Evolutionary conservation across 2,888 invertebrate genomes (phyloP), one percentile per base, ranked within the genome.

Genomic region (Chrysotoxum bicinctum): DNA sequence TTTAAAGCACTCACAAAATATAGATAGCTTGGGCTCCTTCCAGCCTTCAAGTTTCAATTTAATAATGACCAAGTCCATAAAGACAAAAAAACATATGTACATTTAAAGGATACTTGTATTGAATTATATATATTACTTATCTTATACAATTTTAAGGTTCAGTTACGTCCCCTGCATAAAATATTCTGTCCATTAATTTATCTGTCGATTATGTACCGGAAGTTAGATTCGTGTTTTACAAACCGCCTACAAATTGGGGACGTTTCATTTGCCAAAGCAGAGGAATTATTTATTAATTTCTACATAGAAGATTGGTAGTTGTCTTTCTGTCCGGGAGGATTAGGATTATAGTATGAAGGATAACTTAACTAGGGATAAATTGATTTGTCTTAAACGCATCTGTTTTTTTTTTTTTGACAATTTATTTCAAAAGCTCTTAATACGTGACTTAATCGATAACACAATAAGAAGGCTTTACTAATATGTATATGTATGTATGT

Each of bases 211-310:
- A 35, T 54, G 8, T 58, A 32, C 8, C 48, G 6, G 37, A 8
- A 54, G 8, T 30, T 40, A 23, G 43, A 21, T 54, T 64, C 37
- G 52, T 78, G 74, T 70, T 78, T 79, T 69, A 45, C 50, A 79
- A 75, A 84, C 70, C 79, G 75, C 50, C 50, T 40, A 30, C 70
- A 79, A 79, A 75, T 75, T 70, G 70, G 60, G 52, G 66, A 74
- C 58, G 45, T 66, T 19, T 35, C 58, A 45, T 35, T 69, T 50
- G 48, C 48, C 26, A 70, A 73, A 43, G 35, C 35, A 30, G 35
- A 50, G 2, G 7, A 26, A 8, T 3, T 14, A 84, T 75, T 62
- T 84, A 84, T 84, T 74, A 79, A 83, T 83, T 83, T 83, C 40
- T 12, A 35, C 14, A 50, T 10, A 32, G 16, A 16, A 16, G 30